Evolutionary conservation across 2,113 vertebrate genomes (phyloP).

Genomic region (Phylloscopus trochiloides): DNA sequence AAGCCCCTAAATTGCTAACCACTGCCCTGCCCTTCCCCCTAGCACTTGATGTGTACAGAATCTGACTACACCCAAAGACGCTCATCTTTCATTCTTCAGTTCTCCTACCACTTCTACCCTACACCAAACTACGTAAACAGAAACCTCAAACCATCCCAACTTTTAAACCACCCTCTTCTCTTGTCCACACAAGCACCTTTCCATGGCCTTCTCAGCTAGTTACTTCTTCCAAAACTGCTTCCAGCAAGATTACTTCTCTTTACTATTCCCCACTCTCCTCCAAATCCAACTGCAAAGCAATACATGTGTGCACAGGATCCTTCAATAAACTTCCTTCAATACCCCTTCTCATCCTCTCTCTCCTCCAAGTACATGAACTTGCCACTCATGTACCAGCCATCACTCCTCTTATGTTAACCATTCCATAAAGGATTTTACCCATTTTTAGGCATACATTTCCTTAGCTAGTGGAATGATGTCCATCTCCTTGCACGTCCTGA

Average conservation of each 20-base stretch:
- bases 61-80: constrained; percentile 7
- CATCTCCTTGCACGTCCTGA: neutral
- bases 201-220: neutral
- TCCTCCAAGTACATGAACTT: neutral
- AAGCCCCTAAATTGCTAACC: neutral
- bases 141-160: constrained; percentile 12
- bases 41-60: neutral
- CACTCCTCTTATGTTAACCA: neutral
- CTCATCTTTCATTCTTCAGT: neutral
- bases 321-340: neutral
- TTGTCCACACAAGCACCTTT: neutral
- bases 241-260: neutral
- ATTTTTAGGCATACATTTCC: neutral
- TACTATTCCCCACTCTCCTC: neutral
- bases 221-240: neutral
- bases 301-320: neutral
- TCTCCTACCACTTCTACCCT: neutral
- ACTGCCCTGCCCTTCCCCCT: neutral
- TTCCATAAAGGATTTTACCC: neutral
- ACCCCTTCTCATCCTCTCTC: neutral
- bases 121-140: constrained; percentile 4
- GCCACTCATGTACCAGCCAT: neutral
- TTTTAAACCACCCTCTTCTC: neutral
- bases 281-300: neutral
- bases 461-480: neutral